These are phyloP conservation scores for Encarsia formosa DNA, from an alignment of 2,888 invertebrate genomes.

Conservation along the genomic window DNA sequence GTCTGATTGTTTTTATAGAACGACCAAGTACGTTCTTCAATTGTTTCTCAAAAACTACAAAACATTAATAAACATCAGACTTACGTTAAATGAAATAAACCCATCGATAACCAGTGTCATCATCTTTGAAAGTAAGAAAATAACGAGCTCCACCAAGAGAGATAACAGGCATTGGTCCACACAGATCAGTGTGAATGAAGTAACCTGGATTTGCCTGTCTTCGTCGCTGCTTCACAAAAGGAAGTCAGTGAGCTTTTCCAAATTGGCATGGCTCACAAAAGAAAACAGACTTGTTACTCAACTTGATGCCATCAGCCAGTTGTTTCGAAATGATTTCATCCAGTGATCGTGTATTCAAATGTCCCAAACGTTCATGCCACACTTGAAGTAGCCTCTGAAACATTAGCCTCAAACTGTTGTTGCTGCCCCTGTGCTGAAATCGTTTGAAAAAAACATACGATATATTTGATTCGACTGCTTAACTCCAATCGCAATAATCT, in stretches of 20 bases:
- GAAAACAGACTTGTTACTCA: neutral
- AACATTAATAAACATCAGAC: neutral
- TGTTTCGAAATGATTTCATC: neutral
- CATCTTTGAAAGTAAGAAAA: constrained; percentile 14
- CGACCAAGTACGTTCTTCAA: neutral
- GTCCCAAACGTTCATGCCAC: neutral
- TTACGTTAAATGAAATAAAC: constrained; percentile 16
- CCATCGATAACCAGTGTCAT: neutral
- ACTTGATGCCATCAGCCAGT: neutral
- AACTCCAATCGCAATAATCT: neutral
- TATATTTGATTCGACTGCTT: neutral
- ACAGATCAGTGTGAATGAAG: constrained; percentile 10
- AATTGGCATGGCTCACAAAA: neutral
- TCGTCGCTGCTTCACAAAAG: neutral
- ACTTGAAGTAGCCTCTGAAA: too few relatives aligned
- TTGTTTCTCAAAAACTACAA: neutral
- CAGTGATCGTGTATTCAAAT: neutral
- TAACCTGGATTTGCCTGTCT: neutral
- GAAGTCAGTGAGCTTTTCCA: neutral
- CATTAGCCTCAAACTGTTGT: too few relatives aligned
- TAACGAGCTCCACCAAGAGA: constrained; percentile 12
- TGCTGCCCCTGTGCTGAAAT: too few relatives aligned
- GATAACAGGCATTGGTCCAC: constrained; percentile 10
- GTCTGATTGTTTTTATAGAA: neutral
- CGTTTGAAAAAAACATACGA: neutral